Evolutionary conservation across 2,113 vertebrate species (phyloP).

Genomic region (Atrichornis clamosus): DNA sequence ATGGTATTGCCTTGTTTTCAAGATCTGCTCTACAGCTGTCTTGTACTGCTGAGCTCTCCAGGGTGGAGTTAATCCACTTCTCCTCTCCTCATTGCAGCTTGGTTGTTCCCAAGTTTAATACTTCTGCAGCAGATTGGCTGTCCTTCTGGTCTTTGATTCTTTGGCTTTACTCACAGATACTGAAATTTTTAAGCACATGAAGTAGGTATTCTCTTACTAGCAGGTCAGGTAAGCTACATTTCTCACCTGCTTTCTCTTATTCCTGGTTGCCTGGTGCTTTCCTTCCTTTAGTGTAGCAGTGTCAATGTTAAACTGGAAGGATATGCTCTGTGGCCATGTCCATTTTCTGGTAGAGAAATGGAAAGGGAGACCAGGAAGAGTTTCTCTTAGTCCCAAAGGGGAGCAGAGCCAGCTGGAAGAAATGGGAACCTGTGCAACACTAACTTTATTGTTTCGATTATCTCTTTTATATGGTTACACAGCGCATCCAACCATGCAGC

Average conservation of each 20-base stretch:
- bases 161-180: neutral
- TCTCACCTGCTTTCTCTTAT: neutral
- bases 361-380: neutral
- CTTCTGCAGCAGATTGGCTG: neutral
- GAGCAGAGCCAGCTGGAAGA: neutral
- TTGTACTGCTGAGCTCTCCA: neutral
- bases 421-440: neutral
- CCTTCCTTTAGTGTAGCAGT: neutral
- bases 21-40: neutral
- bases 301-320: neutral
- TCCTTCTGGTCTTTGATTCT: neutral
- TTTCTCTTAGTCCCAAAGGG: neutral
- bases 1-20: neutral
- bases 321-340: neutral
- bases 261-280: neutral
- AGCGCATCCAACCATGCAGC: no score
- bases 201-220: neutral
- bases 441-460: no score
- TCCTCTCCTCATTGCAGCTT: neutral
- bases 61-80: neutral
- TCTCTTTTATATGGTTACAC: no score
- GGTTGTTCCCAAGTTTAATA: neutral
- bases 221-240: neutral
- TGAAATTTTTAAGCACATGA: neutral
- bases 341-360: neutral